Evolutionary conservation across 1,140 invertebrate species (phyloP).

Genomic region (Antheraea mylitta): DNA sequence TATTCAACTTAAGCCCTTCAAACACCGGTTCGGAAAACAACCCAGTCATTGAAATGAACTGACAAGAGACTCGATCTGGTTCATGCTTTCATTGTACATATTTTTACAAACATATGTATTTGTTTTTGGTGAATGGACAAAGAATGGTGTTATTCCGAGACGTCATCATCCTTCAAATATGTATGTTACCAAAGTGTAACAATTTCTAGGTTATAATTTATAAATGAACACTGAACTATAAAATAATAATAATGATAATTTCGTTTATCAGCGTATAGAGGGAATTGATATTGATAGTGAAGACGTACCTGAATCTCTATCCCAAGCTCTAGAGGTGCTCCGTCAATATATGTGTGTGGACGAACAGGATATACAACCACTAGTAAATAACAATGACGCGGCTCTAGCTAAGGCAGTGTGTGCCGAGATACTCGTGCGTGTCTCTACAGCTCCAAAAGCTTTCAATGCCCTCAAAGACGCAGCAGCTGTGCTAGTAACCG

Average conservation of each 20-base stretch:
- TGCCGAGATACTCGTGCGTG: constrained; percentile 48
- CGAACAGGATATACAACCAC: constrained; percentile 9
- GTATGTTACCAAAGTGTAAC: too few species aligned
- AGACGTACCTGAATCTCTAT: constrained; percentile 55
- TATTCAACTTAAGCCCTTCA: too few species aligned
- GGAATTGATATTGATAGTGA: constrained; percentile 61
- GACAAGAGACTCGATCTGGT: too few species aligned
- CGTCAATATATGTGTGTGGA: constrained; percentile 51
- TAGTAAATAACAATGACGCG: constrained; percentile 31
- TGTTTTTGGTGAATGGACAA: too few species aligned
- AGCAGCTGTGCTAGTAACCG: constrained; percentile 43
- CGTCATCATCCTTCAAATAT: too few species aligned
- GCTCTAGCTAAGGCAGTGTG: constrained; percentile 49
- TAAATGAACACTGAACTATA: neutral
- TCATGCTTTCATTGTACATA: too few species aligned
- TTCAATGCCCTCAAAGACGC: constrained; percentile 49
- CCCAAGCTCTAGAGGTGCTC: constrained; percentile 52
- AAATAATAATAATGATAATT: neutral
- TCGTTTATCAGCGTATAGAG: constrained; percentile 53
- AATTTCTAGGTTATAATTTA: too few species aligned
- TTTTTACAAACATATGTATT: too few species aligned
- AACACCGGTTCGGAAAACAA: too few species aligned
- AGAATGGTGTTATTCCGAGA: too few species aligned
- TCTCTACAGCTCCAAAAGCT: constrained; percentile 52
- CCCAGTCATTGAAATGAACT: too few species aligned